Evolutionary conservation across 2,113 vertebrate species (phyloP), one percentile per base, ranked within the genome.

Genomic region (Brienomyrus longianalis): DNA sequence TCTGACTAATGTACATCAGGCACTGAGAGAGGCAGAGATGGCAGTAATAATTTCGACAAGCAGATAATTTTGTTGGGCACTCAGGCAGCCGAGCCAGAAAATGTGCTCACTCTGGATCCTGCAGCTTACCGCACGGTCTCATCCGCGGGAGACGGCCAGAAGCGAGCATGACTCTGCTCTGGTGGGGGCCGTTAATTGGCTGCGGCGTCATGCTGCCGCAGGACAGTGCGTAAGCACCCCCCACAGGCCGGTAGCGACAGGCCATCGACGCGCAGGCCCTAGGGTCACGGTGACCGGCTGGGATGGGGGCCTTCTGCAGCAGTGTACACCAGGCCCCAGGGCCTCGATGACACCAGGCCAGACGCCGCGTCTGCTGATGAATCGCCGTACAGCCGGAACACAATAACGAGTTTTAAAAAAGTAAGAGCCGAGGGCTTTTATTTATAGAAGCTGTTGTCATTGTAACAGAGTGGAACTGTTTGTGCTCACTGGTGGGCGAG

Each of bases 401-500:
- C 45, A 48, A n/a, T 84, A 45, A 84, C 15, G 83, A 56, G 51
- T 27, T 35, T 87, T 54, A 23, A 87, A 87, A 54, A 84, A 48
- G 45, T 17, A 83, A 84, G n/a, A 87, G 48, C 48, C 23, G 8
- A 87, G 4, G 19, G 51, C 27, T 87, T 48, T 84, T 84, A 84
- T 84, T 84, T 84, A 84, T 84, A 84, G 83, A 48, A 84, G 39
- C 39, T 48, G 83, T 84, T 84, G 39, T 84, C 83, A 84, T 39
- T 48, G 45, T 84, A 23, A 84, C 85, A 54, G 35, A 87, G 48
- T 54, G 51, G 51, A 54, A 86, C 31, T 74, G 59, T 70, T 74
- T 86, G 56, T 70, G 5, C 86, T 84, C 59, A 66, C 31, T 31
- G 83, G 89, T 66, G 59, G 62, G 52, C 19, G 51, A 70, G 43